A percentile compares a stretch with the other conserved stretches of the same genome.
phyloP scores from a whole-genome alignment of 2,888 invertebrate species.

The Coenonympha arcania region DNA sequence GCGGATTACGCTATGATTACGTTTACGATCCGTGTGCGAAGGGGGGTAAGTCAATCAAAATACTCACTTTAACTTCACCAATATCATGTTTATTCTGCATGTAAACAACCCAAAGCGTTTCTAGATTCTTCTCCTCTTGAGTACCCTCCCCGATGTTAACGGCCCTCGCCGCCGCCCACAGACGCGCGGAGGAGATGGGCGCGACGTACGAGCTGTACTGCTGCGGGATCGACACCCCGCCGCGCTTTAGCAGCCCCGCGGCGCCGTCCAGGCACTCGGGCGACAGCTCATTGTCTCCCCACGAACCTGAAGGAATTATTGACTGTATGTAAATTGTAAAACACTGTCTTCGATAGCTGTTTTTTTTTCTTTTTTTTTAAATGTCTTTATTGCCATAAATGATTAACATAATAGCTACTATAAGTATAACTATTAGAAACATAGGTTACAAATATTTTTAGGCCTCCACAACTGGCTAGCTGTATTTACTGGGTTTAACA shows the following conservation, averaged over 20 bases:
- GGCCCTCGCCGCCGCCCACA: constrained; percentile 82
- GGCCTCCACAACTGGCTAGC: too few relatives aligned
- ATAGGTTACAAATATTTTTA: too few relatives aligned
- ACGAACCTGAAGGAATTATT: constrained; percentile 76
- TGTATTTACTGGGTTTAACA: too few relatives aligned
- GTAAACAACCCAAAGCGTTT: constrained; percentile 94
- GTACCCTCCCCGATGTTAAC: constrained; percentile 39
- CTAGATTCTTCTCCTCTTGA: constrained; percentile 69
- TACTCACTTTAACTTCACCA: constrained; percentile 73
- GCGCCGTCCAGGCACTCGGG: constrained; percentile 98
- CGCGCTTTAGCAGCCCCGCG: constrained; percentile 85
- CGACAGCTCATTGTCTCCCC: constrained; percentile 98
- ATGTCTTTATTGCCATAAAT: too few relatives aligned
- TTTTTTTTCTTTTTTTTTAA: too few relatives aligned
- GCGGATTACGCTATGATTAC: too few relatives aligned
- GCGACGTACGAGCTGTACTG: constrained; percentile 91
- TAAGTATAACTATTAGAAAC: too few relatives aligned
- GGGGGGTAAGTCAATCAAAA: too few relatives aligned
- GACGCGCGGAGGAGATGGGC: constrained; percentile 92
- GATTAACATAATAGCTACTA: too few relatives aligned
- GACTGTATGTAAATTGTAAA: neutral
- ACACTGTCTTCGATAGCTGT: too few relatives aligned
- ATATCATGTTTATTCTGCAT: constrained; percentile 88
- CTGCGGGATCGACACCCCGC: constrained; percentile 92
- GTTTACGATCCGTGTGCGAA: too few relatives aligned